phyloP scores from a whole-genome alignment of 2,797 vertebrate species.

The Agapornis canus region DNA sequence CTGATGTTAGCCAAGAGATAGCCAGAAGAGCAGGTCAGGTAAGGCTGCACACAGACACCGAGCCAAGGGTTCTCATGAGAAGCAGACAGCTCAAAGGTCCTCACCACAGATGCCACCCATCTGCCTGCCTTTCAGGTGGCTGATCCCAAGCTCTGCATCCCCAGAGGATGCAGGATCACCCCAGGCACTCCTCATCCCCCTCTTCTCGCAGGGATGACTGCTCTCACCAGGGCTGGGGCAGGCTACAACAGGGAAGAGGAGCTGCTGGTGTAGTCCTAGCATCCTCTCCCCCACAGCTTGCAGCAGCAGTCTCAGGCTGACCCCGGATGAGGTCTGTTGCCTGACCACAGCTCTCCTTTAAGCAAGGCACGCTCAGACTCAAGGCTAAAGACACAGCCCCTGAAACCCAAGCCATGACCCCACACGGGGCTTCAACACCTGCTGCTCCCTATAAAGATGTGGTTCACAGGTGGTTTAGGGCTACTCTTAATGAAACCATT shows the following conservation, averaged over 20 bases:
- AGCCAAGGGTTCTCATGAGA: background rate
- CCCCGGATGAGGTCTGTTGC: too few species aligned
- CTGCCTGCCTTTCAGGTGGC: fast-evolving
- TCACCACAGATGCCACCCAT: background rate
- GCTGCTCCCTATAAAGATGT: background rate
- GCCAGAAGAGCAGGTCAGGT: background rate
- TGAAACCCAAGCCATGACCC: slow-evolving; percentile 6
- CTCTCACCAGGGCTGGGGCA: background rate
- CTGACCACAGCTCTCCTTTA: background rate
- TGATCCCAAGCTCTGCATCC: fast-evolving
- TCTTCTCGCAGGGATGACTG: fast-evolving
- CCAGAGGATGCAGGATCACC: background rate
- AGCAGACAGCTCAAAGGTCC: background rate
- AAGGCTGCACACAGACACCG: background rate
- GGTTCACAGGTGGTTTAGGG: background rate
- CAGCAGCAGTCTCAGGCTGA: background rate
- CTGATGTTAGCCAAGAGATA: background rate
- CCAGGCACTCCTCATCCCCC: too few species aligned
- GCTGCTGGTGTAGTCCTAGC: background rate
- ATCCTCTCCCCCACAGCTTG: background rate
- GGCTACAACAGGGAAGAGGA: background rate
- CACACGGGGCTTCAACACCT: background rate
- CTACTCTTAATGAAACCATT: background rate
- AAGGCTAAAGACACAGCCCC: slow-evolving; percentile 8
- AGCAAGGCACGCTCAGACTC: background rate